phyloP scores from a whole-genome alignment of 2,797 vertebrate genomes.

The Micromesistius poutassou region DNA sequence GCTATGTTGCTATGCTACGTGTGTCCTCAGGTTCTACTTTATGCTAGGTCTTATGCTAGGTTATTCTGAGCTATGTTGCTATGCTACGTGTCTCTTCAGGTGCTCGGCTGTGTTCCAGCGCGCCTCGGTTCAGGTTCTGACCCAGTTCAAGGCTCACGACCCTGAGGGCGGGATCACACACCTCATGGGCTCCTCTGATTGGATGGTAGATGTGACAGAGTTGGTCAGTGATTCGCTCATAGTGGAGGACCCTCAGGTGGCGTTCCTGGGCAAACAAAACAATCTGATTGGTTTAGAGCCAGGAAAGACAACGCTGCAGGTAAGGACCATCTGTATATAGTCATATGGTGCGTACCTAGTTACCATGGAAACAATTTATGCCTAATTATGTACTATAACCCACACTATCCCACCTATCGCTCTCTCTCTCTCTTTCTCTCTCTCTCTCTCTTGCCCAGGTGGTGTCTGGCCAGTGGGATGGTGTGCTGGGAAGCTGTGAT shows the following conservation, averaged over 20 bases:
- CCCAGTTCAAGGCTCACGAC: slow-evolving; percentile 67
- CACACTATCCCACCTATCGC: too few relatives aligned
- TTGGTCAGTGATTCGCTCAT: slow-evolving; percentile 63
- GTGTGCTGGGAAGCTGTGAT: slow-evolving; percentile 67
- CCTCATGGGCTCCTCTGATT: slow-evolving; percentile 69
- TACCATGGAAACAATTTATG: background rate
- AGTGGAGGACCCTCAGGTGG: slow-evolving; percentile 65
- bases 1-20: too few relatives aligned
- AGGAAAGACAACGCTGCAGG: slow-evolving; percentile 69
- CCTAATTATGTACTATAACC: background rate
- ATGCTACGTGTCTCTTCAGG: slow-evolving; percentile 40
- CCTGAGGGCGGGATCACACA: slow-evolving; percentile 50
- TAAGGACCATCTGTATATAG: slow-evolving; percentile 21
- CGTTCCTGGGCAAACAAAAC: slow-evolving; percentile 49
- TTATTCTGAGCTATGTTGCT: background rate
- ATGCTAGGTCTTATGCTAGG: too few relatives aligned
- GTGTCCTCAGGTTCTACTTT: too few relatives aligned
- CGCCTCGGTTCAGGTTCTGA: slow-evolving; percentile 68
- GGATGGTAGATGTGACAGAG: slow-evolving; percentile 73
- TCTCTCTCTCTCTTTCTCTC: background rate
- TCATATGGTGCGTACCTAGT: background rate
- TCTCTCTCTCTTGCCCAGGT: slow-evolving; percentile 50
- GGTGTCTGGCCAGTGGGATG: slow-evolving; percentile 73
- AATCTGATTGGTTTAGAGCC: slow-evolving; percentile 67
- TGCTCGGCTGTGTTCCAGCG: slow-evolving; percentile 72